Evolutionary conservation across 2,113 vertebrate species (phyloP), one percentile per base, ranked within the genome.

Genomic region (Chascanopsetta lugubris): DNA sequence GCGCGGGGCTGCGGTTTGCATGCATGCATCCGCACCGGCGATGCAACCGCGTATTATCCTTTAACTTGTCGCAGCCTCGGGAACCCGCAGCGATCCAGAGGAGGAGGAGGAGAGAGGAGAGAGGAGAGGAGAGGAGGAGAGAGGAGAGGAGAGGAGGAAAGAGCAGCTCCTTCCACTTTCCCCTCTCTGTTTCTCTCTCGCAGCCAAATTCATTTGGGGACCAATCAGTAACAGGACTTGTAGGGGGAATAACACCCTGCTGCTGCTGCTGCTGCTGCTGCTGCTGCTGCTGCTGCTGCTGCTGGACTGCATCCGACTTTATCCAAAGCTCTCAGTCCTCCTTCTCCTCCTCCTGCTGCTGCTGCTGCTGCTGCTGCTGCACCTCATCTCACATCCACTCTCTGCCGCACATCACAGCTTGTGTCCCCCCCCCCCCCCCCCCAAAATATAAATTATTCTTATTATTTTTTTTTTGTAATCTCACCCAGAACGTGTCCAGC

Each of bases 401-500:
- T n/a, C n/a, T n/a, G n/a, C n/a, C 21, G 32, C 50, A 54, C 17
- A 49, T n/a, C 21, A 34, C 24, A 46, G n/a, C n/a, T n/a, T n/a
- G n/a, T n/a, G n/a, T n/a, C n/a, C n/a, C n/a, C n/a, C n/a, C n/a
- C n/a, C n/a, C n/a, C n/a, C n/a, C n/a, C n/a, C n/a, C n/a, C n/a
- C n/a, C n/a, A n/a, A n/a, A n/a, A n/a, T n/a, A n/a, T n/a, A n/a
- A n/a, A n/a, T n/a, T n/a, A n/a, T n/a, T n/a, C n/a, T n/a, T n/a
- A n/a, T n/a, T n/a, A n/a, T n/a, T n/a, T n/a, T n/a, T n/a, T n/a
- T n/a, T n/a, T n/a, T n/a, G n/a, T n/a, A 42, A 46, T 18, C 90
- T 92, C 71, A 93, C 92, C 92, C 85, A 78, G 82, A 89, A 85
- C 59, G 88, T 75, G 85, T 85, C 79, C 57, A 91, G 75, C 57